A percentile compares a stretch with the other conserved stretches of the same genome.
Evolutionary conservation across 1,140 invertebrate genomes (phyloP).

Genomic region (Hermetia illucens): DNA sequence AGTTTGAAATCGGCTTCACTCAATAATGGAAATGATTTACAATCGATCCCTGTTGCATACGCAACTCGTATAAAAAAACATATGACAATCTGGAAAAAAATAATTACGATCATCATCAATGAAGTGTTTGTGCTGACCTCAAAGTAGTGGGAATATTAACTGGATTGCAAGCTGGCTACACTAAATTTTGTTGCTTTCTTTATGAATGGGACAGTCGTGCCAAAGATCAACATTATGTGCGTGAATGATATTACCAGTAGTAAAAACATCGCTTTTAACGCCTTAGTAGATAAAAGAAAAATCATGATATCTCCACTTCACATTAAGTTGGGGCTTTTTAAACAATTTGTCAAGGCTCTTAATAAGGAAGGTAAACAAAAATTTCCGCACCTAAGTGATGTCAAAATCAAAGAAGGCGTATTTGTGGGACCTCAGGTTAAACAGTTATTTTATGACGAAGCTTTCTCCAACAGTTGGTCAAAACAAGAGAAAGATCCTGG

Average conservation of each 20-base stretch:
- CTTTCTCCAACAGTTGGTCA: no score
- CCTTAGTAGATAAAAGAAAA: conserved; percentile 17
- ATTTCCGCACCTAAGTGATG: no score
- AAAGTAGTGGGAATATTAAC: conserved; percentile 26
- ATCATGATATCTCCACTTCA: conserved; percentile 26
- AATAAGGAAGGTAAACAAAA: conserved; percentile 1
- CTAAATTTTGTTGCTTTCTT: conserved; percentile 29
- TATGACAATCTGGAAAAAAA: conserved; percentile 17
- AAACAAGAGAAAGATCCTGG: no score
- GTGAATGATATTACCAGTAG: conserved; percentile 12
- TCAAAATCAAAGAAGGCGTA: no score
- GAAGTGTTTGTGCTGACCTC: conserved; percentile 23
- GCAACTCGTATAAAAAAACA: no score
- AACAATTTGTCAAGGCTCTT: conserved; percentile 5
- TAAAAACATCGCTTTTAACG: conserved; percentile 20
- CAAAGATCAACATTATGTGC: conserved; percentile 16
- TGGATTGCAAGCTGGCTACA: conserved; percentile 29
- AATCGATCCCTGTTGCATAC: conserved; percentile 13
- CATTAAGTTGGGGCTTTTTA: conserved; percentile 22
- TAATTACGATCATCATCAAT: conserved; percentile 21
- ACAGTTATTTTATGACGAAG: no score
- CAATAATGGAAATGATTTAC: conserved; percentile 13
- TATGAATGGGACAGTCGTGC: conserved; percentile 32
- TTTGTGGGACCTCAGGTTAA: no score
- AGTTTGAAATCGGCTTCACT: conserved; percentile 17